These are phyloP conservation scores for Trachelus iudaicus DNA, from an alignment of 2,888 invertebrate genomes.

Conservation along the genomic window DNA sequence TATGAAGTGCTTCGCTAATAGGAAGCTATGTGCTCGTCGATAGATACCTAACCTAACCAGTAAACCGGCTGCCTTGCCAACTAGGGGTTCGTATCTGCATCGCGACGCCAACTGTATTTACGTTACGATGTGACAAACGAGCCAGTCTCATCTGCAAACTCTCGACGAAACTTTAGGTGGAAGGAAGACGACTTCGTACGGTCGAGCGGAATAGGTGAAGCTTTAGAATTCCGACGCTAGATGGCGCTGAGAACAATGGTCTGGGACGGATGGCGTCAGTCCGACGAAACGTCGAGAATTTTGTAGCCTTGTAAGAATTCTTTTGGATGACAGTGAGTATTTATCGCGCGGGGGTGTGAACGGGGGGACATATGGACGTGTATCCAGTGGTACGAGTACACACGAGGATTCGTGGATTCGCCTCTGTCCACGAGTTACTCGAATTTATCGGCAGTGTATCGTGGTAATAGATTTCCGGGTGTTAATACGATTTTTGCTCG, in stretches of 20 bases:
- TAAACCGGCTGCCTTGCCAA: conserved; percentile 13
- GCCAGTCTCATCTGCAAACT: not conserved
- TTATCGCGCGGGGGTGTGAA: not conserved
- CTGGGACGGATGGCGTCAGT: not conserved
- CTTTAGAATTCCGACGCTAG: not conserved
- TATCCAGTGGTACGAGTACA: not conserved
- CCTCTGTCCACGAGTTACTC: not conserved
- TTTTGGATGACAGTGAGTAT: not conserved
- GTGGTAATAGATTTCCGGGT: not conserved
- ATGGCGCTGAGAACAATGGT: not conserved
- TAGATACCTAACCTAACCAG: conserved; percentile 49
- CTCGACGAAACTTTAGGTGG: not conserved
- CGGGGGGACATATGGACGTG: not conserved
- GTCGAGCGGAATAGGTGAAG: not conserved
- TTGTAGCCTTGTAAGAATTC: not conserved
- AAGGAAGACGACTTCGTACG: not conserved
- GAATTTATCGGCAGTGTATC: not conserved
- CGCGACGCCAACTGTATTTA: not conserved
- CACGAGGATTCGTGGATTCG: not conserved
- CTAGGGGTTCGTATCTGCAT: not conserved
- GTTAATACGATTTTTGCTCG: conserved; percentile 50
- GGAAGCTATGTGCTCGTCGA: conserved; percentile 59
- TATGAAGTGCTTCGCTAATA: conserved; percentile 58
- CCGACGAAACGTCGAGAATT: not conserved
- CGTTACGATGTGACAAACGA: conserved; percentile 10